These are phyloP conservation scores for Sesia bembeciformis DNA, from an alignment of 2,888 invertebrate species.

Conservation along the genomic window DNA sequence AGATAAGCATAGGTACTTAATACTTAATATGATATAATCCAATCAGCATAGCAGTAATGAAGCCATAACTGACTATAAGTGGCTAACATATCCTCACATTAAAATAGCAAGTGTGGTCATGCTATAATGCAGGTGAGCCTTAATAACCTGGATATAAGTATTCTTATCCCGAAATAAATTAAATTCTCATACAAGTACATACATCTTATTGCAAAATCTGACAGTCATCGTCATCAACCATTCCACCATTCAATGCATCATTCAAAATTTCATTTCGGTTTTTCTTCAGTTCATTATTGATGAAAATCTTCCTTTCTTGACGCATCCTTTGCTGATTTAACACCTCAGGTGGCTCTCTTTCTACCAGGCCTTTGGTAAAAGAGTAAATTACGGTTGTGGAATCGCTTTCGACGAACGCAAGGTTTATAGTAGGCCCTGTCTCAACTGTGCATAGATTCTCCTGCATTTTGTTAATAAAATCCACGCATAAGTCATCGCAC, in stretches of 20 bases:
- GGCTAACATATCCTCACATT: too few species aligned
- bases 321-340: constrained; percentile 27
- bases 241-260: constrained; percentile 53
- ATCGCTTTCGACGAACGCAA: constrained; percentile 61
- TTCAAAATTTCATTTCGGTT: constrained; percentile 41
- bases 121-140: too few species aligned
- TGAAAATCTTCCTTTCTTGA: constrained; percentile 44
- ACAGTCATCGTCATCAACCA: constrained; percentile 55
- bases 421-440: constrained; percentile 48
- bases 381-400: constrained; percentile 59
- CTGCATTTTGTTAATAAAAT: constrained; percentile 48
- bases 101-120: too few species aligned
- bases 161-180: too few species aligned
- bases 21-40: too few species aligned
- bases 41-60: too few species aligned
- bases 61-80: too few species aligned
- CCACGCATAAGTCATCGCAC: constrained; percentile 38
- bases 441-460: constrained; percentile 61
- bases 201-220: constrained; percentile 27
- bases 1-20: too few species aligned
- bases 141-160: too few species aligned
- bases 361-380: constrained; percentile 50
- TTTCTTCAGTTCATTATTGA: constrained; percentile 53
- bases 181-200: too few species aligned
- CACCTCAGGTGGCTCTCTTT: constrained; percentile 34